Evolutionary conservation across 2,113 vertebrate genomes (phyloP).

Genomic region (Laticauda colubrina): DNA sequence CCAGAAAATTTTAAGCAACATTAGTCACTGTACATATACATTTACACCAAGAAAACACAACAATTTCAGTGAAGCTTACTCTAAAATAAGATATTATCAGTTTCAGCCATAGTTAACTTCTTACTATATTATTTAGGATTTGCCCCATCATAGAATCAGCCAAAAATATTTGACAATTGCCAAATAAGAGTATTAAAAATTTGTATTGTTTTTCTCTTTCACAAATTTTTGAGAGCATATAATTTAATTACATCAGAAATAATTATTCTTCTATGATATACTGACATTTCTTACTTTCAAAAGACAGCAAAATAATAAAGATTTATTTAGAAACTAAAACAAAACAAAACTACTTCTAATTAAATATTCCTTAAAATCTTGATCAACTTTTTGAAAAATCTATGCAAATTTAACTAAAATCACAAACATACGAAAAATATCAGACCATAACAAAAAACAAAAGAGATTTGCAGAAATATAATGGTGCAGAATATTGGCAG

Average conservation of each 20-base stretch:
- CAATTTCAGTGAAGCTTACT: background rate
- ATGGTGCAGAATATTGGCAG: background rate
- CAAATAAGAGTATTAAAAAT: background rate
- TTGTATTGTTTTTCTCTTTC: background rate
- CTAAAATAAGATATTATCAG: background rate
- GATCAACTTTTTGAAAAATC: background rate
- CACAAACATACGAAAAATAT: background rate
- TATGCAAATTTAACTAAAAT: background rate
- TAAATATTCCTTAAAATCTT: background rate
- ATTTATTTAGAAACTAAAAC: background rate
- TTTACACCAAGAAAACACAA: background rate
- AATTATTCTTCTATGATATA: background rate
- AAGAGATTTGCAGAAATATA: background rate
- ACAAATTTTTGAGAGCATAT: background rate
- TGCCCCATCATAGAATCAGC: background rate
- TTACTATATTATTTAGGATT: background rate
- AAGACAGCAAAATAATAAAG: background rate
- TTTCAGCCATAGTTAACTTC: background rate
- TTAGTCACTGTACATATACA: background rate
- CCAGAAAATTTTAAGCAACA: background rate
- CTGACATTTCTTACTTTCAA: background rate
- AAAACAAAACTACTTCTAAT: background rate
- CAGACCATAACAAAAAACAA: background rate
- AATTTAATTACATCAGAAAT: background rate
- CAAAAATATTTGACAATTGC: background rate